Conservation (phyloP, 2,888 invertebrate species). For the Drosophila birchii region DNA sequence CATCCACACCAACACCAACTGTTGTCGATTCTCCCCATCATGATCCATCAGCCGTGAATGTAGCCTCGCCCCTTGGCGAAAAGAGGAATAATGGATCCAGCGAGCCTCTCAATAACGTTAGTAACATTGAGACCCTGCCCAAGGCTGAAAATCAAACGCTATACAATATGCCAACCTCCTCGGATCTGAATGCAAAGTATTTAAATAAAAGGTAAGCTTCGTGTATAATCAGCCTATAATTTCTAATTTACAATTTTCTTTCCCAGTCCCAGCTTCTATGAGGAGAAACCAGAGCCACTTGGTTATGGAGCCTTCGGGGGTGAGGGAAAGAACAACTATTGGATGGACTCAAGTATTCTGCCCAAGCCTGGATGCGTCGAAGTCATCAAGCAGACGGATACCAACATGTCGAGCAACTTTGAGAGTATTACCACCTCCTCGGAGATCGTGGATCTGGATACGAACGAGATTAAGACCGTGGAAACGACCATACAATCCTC, state of each 20-base stretch:
- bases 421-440: constrained; percentile 80
- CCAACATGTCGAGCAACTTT: constrained; percentile 59
- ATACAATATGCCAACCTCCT: constrained; percentile 32
- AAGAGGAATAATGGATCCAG: constrained; percentile 14
- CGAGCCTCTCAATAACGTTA: constrained; percentile 7
- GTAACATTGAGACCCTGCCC: constrained; percentile 18
- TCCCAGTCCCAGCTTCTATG: constrained; percentile 44
- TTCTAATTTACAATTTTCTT: background rate
- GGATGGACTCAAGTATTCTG: constrained; percentile 71
- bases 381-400: constrained; percentile 65
- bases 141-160: constrained; percentile 29
- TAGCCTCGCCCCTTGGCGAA: constrained; percentile 25
- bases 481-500: constrained; percentile 77
- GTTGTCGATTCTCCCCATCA: constrained; percentile 69
- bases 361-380: constrained; percentile 81
- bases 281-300: constrained; percentile 62
- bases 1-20: constrained; percentile 34
- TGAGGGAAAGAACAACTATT: constrained; percentile 69
- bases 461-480: constrained; percentile 84
- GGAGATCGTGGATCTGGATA: constrained; percentile 84
- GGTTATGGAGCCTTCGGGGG: constrained; percentile 47
- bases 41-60: constrained; percentile 14
- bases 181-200: constrained; percentile 57
- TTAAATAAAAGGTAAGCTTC: constrained; percentile 56
- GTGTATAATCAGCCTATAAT: background rate